Base-by-base conservation (phyloP, 2,888 invertebrate species). In the Eristalinus aeneus region DNA sequence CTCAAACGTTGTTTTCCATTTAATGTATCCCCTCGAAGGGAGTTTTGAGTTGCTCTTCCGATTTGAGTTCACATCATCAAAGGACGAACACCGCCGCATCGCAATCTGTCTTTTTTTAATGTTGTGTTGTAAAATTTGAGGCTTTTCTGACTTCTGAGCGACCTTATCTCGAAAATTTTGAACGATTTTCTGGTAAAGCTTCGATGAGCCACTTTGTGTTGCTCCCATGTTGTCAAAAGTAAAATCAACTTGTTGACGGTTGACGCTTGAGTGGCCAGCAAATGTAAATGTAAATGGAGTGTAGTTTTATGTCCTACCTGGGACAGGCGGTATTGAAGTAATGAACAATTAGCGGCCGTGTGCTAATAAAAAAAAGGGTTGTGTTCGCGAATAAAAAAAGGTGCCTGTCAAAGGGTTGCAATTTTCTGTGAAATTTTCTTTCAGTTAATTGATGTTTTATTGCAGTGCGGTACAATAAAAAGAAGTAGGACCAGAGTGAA, bases 1-100 rank as follows among this genome's bases (percentile, higher is more conserved):
- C 22, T 83, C 83, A 10, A 83, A 83, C 1, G 16, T 16, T 31
- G 10, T 67, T 32, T 72, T 84, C 84, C 84, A 84, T 22, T 72
- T 76, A n/a, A 64, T 36, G 54, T 83, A 83, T 20, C 20, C 39
- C 3, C 53, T 73, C 1, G 64, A 46, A 2, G 16, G 16, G 4
- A 0, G 46, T 8, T 16, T 3, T 1, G 8, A n/a, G 8, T 16
- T 16, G 16, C 16, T 46, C 1, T 0, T 16, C 16, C 46, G 16
- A 1, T 6, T 46, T 46, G 46, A 46, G 16, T 8, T 46, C 8
- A 46, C 46, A 16, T 8, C 16, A 2, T 16, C 16, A 11, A 79
- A 79, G 9, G 83, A 74, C 58, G 79, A 84, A 39, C 73, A 74
- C 20, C 83, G 79, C 0, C 65, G 60, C 39, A 79, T 56, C 9